Evolutionary conservation across 1,140 invertebrate genomes (phyloP).

Genomic region (Conus ventricosus): DNA sequence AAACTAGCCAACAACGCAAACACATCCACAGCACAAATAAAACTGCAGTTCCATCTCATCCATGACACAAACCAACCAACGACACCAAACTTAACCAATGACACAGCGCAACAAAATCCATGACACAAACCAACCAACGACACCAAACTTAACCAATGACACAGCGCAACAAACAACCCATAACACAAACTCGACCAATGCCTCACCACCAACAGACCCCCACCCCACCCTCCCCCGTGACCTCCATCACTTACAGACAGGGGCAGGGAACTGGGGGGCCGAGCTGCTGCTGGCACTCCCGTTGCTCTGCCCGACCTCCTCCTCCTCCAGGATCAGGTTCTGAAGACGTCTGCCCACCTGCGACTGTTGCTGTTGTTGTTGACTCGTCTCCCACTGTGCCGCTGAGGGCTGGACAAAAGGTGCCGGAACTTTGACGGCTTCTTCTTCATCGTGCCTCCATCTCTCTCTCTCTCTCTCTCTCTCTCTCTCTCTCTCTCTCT

Average conservation of each 20-base stretch:
- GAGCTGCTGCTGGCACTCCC: conserved; percentile 24
- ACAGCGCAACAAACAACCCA: background rate
- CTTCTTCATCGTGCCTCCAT: too few relatives aligned
- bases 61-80: background rate
- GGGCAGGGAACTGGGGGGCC: conserved; percentile 22
- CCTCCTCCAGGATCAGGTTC: conserved; percentile 85
- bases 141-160: background rate
- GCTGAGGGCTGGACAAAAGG: too few relatives aligned
- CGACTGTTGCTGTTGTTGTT: conserved; percentile 68
- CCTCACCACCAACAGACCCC: background rate
- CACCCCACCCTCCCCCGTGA: background rate
- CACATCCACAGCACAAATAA: too few relatives aligned
- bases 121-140: background rate
- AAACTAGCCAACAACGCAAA: too few relatives aligned
- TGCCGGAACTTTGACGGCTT: too few relatives aligned
- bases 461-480: too few relatives aligned
- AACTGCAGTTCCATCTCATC: too few relatives aligned
- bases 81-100: background rate
- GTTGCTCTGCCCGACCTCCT: conserved; percentile 75
- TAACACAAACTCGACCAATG: background rate
- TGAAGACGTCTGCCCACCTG: conserved; percentile 87
- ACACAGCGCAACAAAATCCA: background rate
- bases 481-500: too few relatives aligned
- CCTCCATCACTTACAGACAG: conserved; percentile 9
- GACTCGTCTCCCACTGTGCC: background rate